These are phyloP conservation scores for Enteromius fasciolatus DNA, from an alignment of 2,797 vertebrate genomes.

Conservation along the genomic window DNA sequence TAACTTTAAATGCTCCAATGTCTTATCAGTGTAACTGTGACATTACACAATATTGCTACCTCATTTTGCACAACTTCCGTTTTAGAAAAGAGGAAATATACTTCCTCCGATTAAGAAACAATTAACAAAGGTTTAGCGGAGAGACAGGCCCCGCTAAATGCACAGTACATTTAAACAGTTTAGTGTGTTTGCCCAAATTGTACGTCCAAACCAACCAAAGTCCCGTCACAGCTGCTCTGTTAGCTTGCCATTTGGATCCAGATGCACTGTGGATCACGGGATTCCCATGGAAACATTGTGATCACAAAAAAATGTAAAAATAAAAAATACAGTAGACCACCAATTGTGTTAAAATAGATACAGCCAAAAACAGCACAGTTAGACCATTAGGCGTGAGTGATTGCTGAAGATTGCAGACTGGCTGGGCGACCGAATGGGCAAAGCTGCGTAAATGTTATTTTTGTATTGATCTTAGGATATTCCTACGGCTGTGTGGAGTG, in stretches of 20 bases:
- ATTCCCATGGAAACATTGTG: conserved; percentile 72
- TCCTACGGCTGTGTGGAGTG: neutral
- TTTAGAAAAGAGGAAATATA: conserved; percentile 52
- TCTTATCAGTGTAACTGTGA: neutral
- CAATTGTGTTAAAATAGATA: conserved; percentile 15
- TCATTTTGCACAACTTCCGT: conserved; percentile 1
- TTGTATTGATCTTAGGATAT: neutral
- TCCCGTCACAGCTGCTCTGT: conserved; percentile 37
- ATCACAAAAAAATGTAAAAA: conserved; percentile 58
- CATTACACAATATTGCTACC: neutral
- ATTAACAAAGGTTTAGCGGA: conserved; percentile 22
- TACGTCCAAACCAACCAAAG: conserved; percentile 53
- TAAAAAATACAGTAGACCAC: conserved; percentile 42
- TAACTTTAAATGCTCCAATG: neutral
- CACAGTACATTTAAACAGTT: conserved; percentile 15
- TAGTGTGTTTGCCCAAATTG: conserved; percentile 6
- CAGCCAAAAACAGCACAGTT: conserved; percentile 27
- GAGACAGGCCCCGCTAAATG: neutral
- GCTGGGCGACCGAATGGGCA: neutral
- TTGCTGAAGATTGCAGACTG: conserved; percentile 3
- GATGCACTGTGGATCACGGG: conserved; percentile 63
- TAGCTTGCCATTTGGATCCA: conserved; percentile 59
- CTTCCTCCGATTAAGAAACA: neutral
- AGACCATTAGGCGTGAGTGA: conserved; percentile 49
- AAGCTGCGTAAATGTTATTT: neutral